A percentile compares a stretch with the other conserved stretches of the same genome.
Evolutionary conservation across 2,797 vertebrate genomes (phyloP).

Genomic region (Crocodylus rhombifer): DNA sequence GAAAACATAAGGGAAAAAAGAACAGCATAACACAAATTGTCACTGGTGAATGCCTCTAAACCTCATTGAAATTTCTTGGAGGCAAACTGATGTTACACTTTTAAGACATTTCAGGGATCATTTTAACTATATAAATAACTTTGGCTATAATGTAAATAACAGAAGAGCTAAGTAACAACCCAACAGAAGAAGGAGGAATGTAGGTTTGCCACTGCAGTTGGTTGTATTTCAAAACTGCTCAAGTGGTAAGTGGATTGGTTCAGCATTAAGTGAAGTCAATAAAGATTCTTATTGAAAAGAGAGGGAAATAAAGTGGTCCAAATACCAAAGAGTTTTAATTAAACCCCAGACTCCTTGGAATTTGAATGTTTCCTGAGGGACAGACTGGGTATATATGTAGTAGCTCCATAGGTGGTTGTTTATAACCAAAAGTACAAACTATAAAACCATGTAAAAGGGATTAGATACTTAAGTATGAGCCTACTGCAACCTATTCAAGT

Average conservation of each 20-base stretch:
- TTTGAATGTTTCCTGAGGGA: background rate
- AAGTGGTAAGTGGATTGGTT: background rate
- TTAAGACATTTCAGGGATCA: background rate
- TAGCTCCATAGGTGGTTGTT: no score
- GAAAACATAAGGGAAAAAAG: background rate
- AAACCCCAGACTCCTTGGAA: background rate
- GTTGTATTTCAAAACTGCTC: background rate
- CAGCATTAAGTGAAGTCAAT: background rate
- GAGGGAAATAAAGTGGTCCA: background rate
- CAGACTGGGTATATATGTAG: no score
- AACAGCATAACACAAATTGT: fast-evolving
- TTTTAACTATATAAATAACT: background rate
- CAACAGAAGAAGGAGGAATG: background rate
- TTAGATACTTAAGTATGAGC: no score
- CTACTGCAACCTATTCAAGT: no score
- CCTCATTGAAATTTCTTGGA: background rate
- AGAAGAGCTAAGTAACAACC: background rate
- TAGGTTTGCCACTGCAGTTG: background rate
- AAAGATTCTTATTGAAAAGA: background rate
- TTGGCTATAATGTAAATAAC: background rate
- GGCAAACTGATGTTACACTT: background rate
- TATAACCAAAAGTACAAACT: no score
- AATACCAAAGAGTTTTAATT: background rate
- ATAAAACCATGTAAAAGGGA: no score
- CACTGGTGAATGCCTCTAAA: background rate